Evolutionary conservation across 2,888 invertebrate species (phyloP), one percentile per base, ranked within the genome.

Genomic region (Odontocolon sp.): DNA sequence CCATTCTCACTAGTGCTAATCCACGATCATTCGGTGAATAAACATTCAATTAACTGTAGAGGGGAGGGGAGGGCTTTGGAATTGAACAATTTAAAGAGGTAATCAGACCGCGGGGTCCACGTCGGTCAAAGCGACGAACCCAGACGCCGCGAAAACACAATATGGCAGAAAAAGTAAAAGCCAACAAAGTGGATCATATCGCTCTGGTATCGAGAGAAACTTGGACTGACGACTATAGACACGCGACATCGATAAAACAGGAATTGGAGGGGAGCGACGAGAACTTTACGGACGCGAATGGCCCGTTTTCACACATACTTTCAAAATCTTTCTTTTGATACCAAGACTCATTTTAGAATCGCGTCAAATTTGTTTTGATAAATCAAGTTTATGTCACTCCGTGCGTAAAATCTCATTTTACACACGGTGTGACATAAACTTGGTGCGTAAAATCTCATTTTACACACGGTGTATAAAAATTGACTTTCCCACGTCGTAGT

Each of bases 71-170:
- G 28, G 16, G 11, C 1, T 47, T 21, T 23, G 4, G n/a, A n/a
- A n/a, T 26, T 18, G 40, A 9, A 33, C n/a, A 50, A 68, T 77
- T 72, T 77, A 77, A 77, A 77, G 72, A 64, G 68, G 67, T 54
- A 69, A 64, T 68, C 68, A 54, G 64, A 73, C 54, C 77, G 72
- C 77, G 68, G n/a, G n/a, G 68, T 77, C 77, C 77, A 77, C 77
- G 77, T 77, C 77, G 59, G 52, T 52, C 45, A 42, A 67, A 72
- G 40, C 68, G 26, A 63, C 52, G 64, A 73, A 64, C 42, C 50
- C 16, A 45, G 52, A 74, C 33, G 52, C 40, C 9, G 14, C 33
- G 23, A 4, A 1, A 16, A 11, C 38, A 2, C 21, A 16, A 38
- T 45, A 38, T 56, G 54, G 63, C 71, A 56, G 11, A 63, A 36